Evolutionary conservation across 1,140 invertebrate genomes (phyloP), one percentile per base, ranked within the genome.

Genomic region (Octopus bimaculoides): DNA sequence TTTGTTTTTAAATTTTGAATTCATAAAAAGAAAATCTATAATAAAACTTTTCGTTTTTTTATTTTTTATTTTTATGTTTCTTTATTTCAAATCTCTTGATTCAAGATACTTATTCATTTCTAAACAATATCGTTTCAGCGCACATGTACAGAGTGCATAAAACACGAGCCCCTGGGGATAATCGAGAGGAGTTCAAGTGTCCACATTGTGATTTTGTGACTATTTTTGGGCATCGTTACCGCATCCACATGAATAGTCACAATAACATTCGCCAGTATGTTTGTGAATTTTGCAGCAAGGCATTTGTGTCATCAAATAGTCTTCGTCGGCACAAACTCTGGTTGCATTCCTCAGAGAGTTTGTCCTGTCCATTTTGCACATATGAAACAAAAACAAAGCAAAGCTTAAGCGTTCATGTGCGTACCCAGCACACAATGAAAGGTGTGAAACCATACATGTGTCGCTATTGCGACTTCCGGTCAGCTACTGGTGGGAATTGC

Each of bases 371-470:
- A 6, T 80, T 84, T 52, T 85, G 84, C 74, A 78, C 77, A 9
- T 84, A 86, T 78, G 75, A 78, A 52, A 85, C 83, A 4, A 83
- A 82, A 54, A 83, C 83, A 1, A 75, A 71, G 2, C 78, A 82
- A 20, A 85, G 82, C 52, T 75, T 87, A 20, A 85, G 84, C 53
- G 82, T 86, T 66, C 86, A 87, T 66, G 82, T 86, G 10, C 80
- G 82, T 17, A 81, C 86, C 41, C 85, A 85, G 81, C 86, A 87
- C 81, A 86, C 83, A 74, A 78, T 86, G 12, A 81, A 83, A 55
- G 83, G 84, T 7, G 78, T 86, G 8, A 87, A 86, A 75, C 84
- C 84, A 9, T 87, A 85, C 52, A 80, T 79, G 73, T 87, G 86
- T 79, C 78, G 80, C 3, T 84, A 86, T 52, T 87, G 85, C 77